Base-by-base conservation (phyloP, 2,797 vertebrate species). In the Bradypodion ventrale region DNA sequence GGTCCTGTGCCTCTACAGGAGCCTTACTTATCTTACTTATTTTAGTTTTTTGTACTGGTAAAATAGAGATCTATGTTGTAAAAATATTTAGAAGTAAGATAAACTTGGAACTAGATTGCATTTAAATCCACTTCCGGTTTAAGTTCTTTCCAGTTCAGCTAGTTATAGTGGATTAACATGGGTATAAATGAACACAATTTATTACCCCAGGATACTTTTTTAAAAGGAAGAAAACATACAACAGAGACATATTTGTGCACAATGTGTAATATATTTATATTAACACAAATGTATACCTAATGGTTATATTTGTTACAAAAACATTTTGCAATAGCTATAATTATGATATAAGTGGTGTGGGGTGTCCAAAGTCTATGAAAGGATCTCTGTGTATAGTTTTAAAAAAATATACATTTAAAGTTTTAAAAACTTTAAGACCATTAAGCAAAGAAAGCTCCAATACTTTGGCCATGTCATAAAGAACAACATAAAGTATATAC, bases 191-290 rank as follows among this genome's bases (percentile, higher is more conserved):
- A 52, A 46, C 3, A 46, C 69, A 29, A 8, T 37, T 40, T 79
- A 25, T 56, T 27, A 70, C 21, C 4, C 37, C 13, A 2, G n/a
- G 37, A 52, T 5, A 37, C 69, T 56, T 40, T 32, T 78, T 62
- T 78, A 62, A 56, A 56, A 19, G 32, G 1, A 7, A 37, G 46
- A 86, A 89, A 88, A n/a, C n/a, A 0, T 29, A 8, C 0, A 37
- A 60, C 35, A 68, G 82, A 88, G 37, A 40, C 66, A 1, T 2
- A 7, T 7, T 49, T 91, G 74, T 76, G 63, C 35, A 66, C 78
- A 83, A 40, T 21, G 35, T 84, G 65, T 7, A 46, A 8, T 19
- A 56, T 4, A 1, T 40, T 37, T n/a, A n/a, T n/a, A n/a, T n/a
- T n/a, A 56, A 21, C 42, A 46, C 74, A 69, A 16, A 79, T 75